Conservation (phyloP, 2,113 vertebrate genomes). For the Urocynchramus pylzowi region DNA sequence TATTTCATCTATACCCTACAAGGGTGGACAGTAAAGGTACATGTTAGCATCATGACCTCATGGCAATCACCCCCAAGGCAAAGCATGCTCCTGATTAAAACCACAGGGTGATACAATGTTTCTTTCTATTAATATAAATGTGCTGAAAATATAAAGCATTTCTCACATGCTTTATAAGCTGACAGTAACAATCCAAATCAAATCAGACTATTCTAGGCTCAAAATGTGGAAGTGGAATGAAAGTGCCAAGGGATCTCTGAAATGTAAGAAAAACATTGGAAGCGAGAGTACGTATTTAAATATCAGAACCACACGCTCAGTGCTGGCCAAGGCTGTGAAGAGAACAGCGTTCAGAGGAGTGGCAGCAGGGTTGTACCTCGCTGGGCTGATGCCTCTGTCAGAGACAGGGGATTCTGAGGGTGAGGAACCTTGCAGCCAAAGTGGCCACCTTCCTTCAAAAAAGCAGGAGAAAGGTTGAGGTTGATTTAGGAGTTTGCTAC, state of each 20-base stretch:
- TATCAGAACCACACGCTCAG: fast-evolving
- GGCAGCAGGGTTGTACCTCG: background rate
- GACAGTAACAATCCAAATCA: background rate
- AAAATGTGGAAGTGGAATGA: background rate
- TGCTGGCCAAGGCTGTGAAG: background rate
- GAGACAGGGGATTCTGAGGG: background rate
- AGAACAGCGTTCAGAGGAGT: too few relatives aligned
- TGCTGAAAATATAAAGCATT: background rate
- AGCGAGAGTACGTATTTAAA: fast-evolving
- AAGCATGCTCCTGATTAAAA: background rate
- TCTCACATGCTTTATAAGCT: background rate
- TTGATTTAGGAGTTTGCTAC: background rate
- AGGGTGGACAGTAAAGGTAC: background rate
- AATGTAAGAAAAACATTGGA: background rate
- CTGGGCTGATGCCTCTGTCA: background rate
- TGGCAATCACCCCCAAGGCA: background rate
- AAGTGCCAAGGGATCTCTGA: background rate
- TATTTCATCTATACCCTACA: fast-evolving
- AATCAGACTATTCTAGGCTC: background rate
- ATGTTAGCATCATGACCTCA: background rate
- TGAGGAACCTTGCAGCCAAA: background rate
- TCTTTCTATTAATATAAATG: background rate
- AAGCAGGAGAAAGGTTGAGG: background rate
- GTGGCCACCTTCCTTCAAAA: background rate
- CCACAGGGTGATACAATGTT: fast-evolving